These are phyloP conservation scores for Drosophila willistoni DNA, from an alignment of 1,140 invertebrate species.

Conservation along the genomic window DNA sequence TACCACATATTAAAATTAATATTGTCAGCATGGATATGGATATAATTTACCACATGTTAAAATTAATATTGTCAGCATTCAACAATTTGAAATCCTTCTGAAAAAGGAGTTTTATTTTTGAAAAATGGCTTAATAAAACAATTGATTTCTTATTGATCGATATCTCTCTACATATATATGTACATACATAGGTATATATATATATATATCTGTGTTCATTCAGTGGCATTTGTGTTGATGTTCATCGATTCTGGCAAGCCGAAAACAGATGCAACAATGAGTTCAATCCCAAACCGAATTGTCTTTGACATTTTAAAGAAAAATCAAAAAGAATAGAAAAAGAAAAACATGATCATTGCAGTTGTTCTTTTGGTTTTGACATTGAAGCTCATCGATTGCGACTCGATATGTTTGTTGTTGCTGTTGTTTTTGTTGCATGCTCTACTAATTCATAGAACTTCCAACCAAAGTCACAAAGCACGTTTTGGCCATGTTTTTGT, in stretches of 20 bases:
- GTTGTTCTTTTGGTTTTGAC: slow-evolving; percentile 62
- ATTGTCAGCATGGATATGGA: no score
- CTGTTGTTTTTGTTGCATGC: slow-evolving; percentile 18
- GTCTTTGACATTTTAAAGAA: slow-evolving; percentile 7
- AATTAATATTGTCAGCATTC: no score
- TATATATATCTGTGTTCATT: not conserved
- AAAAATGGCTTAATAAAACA: no score
- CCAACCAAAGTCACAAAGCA: slow-evolving; percentile 16
- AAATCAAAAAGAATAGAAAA: slow-evolving; percentile 9
- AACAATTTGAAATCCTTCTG: no score
- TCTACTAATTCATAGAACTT: slow-evolving; percentile 61
- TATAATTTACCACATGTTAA: no score
- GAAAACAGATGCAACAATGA: not conserved
- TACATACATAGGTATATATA: not conserved
- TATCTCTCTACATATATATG: not conserved
- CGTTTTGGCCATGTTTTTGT: slow-evolving; percentile 5
- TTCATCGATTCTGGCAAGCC: not conserved
- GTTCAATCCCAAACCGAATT: not conserved
- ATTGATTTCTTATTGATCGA: no score
- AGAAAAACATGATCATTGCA: slow-evolving; percentile 46
- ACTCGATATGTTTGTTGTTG: slow-evolving; percentile 27
- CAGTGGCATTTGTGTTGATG: not conserved
- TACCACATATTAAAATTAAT: no score
- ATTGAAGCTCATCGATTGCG: slow-evolving; percentile 57
- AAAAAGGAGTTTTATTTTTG: no score